Conservation (phyloP, 2,888 invertebrate genomes). For the Mythimna impura region DNA sequence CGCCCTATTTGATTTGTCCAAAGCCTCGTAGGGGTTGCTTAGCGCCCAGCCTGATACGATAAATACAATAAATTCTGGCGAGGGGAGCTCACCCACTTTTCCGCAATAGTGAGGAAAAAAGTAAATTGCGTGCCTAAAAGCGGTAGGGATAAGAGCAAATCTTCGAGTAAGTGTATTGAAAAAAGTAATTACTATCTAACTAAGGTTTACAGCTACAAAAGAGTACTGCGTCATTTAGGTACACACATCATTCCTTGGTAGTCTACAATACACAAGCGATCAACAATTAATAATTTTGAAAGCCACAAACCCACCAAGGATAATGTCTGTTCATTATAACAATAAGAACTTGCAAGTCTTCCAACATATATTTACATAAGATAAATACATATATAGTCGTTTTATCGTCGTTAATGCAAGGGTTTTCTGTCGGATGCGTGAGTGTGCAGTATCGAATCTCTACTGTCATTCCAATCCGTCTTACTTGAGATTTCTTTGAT, state of each 20-base stretch:
- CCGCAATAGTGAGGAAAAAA: too few relatives aligned
- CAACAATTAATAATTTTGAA: slow-evolving; percentile 14
- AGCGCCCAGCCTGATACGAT: too few relatives aligned
- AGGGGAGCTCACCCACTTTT: too few relatives aligned
- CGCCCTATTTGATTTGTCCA: too few relatives aligned
- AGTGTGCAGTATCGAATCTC: slow-evolving; percentile 38
- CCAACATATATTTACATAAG: slow-evolving; percentile 1
- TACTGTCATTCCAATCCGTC: slow-evolving; percentile 8
- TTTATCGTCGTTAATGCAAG: slow-evolving; percentile 37
- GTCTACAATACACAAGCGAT: neutral
- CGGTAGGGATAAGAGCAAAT: too few relatives aligned
- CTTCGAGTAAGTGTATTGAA: too few relatives aligned
- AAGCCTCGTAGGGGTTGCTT: too few relatives aligned
- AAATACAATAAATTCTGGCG: too few relatives aligned
- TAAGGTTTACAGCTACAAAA: too few relatives aligned
- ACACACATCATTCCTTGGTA: neutral
- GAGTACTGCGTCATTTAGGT: too few relatives aligned
- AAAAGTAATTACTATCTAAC: too few relatives aligned
- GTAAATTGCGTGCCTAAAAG: too few relatives aligned
- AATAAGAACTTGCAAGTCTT: slow-evolving; percentile 10
- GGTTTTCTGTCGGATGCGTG: slow-evolving; percentile 32
- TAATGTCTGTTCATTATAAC: slow-evolving; percentile 30
- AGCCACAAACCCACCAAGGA: neutral
- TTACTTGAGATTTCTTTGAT: slow-evolving; percentile 33
- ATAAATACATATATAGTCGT: slow-evolving; percentile 14